A percentile compares a stretch with the other conserved stretches of the same genome.
Conservation (phyloP, 2,113 vertebrate species). For the Gallinago undulata region DNA sequence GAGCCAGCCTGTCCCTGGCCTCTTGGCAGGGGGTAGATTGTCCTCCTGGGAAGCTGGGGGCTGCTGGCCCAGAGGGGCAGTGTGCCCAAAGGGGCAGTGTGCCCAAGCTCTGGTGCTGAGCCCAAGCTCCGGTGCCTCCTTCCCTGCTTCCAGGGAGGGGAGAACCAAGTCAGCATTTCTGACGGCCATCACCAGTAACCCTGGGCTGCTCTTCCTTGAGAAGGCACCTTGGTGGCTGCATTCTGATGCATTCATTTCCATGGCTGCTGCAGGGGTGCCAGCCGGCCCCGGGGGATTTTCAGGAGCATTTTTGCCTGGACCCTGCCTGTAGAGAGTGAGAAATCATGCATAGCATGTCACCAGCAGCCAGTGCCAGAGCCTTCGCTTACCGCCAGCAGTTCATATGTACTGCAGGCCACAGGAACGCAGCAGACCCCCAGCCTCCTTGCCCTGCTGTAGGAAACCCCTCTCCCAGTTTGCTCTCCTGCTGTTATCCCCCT, state of each 20-base stretch:
- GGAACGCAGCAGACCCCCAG: background rate
- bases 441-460: background rate
- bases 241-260: accelerated
- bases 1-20: background rate
- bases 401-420: background rate
- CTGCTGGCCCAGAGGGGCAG: background rate
- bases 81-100: accelerated
- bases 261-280: background rate
- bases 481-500: background rate
- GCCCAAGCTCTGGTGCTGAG: background rate
- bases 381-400: background rate
- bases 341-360: background rate
- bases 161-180: background rate
- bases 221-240: background rate
- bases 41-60: background rate
- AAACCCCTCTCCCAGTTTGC: background rate
- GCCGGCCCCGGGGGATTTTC: background rate
- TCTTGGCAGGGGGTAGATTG: background rate
- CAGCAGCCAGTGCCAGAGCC: background rate
- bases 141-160: accelerated
- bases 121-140: background rate
- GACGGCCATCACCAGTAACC: accelerated
- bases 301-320: background rate
- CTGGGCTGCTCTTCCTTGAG: background rate
- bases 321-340: background rate